These are phyloP conservation scores for Apodemus sylvaticus DNA, from an alignment of 2,113 vertebrate species.

Conservation along the genomic window DNA sequence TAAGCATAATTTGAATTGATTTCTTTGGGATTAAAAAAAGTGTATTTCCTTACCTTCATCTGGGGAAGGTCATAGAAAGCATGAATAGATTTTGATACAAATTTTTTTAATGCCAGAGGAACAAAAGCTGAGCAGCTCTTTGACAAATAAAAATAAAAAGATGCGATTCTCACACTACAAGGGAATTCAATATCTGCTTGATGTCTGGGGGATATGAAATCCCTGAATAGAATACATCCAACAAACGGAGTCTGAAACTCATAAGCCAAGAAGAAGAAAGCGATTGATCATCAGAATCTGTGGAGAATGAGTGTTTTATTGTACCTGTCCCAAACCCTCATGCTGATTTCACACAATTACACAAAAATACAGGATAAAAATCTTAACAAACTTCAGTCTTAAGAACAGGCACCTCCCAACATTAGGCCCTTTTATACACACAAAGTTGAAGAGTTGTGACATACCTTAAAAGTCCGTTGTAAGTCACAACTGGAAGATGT, in stretches of 20 bases:
- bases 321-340: conserved; percentile 50
- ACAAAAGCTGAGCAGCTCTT: conserved; percentile 67
- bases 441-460: conserved; percentile 51
- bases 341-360: conserved; percentile 63
- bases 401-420: conserved; percentile 55
- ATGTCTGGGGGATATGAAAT: conserved; percentile 44
- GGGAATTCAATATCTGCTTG: conserved; percentile 60
- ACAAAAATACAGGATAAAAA: conserved; percentile 51
- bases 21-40: fast-evolving
- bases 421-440: conserved; percentile 54
- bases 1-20: conserved; percentile 61
- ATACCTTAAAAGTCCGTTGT: conserved; percentile 20
- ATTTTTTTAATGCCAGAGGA: conserved; percentile 38
- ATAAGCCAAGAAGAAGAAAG: conserved; percentile 61
- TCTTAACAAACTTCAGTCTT: conserved; percentile 56
- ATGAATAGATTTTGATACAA: conserved; percentile 65
- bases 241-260: conserved; percentile 25
- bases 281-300: conserved; percentile 53
- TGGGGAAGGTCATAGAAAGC: conserved; percentile 57
- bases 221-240: conserved; percentile 56
- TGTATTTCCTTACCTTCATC: conserved; percentile 53
- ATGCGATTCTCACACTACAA: conserved; percentile 42
- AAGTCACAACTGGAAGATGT: conserved; percentile 45
- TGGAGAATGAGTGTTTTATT: conserved; percentile 64
- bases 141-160: conserved; percentile 42